Conservation (phyloP, 1,140 invertebrate genomes). For the Laodelphax striatellus region DNA sequence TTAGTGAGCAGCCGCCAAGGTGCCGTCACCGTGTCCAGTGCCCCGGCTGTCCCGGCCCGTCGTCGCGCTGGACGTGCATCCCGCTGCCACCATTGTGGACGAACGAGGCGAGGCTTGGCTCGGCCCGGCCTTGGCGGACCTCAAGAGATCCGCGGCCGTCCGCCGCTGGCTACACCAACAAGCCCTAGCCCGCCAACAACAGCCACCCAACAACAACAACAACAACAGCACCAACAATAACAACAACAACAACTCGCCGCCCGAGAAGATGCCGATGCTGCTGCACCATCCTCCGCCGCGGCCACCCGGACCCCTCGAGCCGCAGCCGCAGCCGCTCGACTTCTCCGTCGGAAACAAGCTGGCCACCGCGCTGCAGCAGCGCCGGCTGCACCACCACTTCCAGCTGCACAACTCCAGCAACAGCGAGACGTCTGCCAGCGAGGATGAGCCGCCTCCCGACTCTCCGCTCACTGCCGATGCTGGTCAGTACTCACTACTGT, state of each 20-base stretch:
- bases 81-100: slow-evolving; percentile 13
- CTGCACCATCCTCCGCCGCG: slow-evolving; percentile 12
- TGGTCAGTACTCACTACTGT: slow-evolving; percentile 5
- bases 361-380: slow-evolving; percentile 5
- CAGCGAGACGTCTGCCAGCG: slow-evolving; percentile 20
- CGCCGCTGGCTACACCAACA: slow-evolving; percentile 18
- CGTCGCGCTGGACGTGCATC: no score
- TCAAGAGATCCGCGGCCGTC: slow-evolving; percentile 18
- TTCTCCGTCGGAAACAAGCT: slow-evolving; percentile 21
- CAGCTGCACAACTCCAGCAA: slow-evolving; percentile 18
- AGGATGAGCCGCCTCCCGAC: slow-evolving; percentile 16
- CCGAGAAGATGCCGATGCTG: slow-evolving; percentile 18
- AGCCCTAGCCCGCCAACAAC: background rate
- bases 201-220: slow-evolving; percentile 18
- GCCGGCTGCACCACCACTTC: slow-evolving; percentile 8
- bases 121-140: slow-evolving; percentile 15
- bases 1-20: background rate
- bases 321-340: slow-evolving; percentile 21
- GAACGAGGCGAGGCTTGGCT: slow-evolving; percentile 15
- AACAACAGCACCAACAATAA: slow-evolving; percentile 18
- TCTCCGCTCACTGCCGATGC: slow-evolving; percentile 12
- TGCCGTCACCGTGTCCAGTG: background rate
- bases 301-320: slow-evolving; percentile 6
- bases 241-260: slow-evolving; percentile 21
- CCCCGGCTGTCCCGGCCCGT: no score